Percentiles rank a stretch among this genome's conserved stretches.
Conservation (phyloP, 1,140 invertebrate genomes). For the Ephestia elutella region DNA sequence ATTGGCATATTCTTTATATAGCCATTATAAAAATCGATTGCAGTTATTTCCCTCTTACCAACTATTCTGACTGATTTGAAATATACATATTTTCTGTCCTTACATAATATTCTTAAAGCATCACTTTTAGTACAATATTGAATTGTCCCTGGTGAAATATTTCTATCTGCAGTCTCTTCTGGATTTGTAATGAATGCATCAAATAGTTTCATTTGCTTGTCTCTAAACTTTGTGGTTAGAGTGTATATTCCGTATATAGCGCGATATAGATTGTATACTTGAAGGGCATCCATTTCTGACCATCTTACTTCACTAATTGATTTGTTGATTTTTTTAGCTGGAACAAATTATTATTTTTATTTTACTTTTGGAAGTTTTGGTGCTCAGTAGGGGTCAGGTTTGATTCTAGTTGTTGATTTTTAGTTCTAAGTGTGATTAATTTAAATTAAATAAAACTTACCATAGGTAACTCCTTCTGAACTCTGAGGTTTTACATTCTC, state of each 20-base stretch:
- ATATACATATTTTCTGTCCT: constrained; percentile 74
- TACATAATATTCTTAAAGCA: constrained; percentile 76
- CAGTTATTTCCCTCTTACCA: constrained; percentile 77
- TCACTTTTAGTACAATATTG: constrained; percentile 72
- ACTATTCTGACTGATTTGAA: constrained; percentile 75
- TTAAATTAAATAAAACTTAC: constrained; percentile 58
- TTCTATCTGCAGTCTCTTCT: constrained; percentile 20
- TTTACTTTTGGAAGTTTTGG: too few relatives aligned
- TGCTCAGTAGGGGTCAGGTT: too few relatives aligned
- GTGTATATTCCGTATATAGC: constrained; percentile 79
- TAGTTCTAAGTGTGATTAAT: too few relatives aligned
- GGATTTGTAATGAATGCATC: constrained; percentile 63
- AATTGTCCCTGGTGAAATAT: constrained; percentile 61
- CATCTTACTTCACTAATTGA: constrained; percentile 78
- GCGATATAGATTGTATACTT: constrained; percentile 80
- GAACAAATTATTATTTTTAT: constrained; percentile 53
- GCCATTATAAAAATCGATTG: constrained; percentile 81
- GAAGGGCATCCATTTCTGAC: constrained; percentile 75
- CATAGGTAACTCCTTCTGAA: constrained; percentile 78
- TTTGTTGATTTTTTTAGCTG: constrained; percentile 82
- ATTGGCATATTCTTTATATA: constrained; percentile 74
- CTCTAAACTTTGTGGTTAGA: constrained; percentile 76
- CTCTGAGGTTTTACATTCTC: constrained; percentile 77
- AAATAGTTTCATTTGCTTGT: constrained; percentile 76
- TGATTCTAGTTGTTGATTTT: too few relatives aligned